Evolutionary conservation across 2,888 invertebrate species (phyloP), one percentile per base, ranked within the genome.

Genomic region (Drosophila imparisetae): DNA sequence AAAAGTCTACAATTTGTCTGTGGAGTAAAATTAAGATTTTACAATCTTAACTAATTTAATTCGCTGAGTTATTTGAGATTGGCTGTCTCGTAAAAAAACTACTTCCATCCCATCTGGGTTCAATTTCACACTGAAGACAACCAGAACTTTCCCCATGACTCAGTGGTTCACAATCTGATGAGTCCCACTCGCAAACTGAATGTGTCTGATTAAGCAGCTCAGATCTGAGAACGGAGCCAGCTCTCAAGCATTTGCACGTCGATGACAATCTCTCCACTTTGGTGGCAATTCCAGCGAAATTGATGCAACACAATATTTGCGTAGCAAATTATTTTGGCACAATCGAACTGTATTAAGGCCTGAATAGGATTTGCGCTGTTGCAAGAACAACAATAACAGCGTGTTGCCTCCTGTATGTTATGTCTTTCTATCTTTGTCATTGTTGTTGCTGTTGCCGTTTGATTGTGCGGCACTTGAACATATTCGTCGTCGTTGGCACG

Each of bases 221-320:
- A 42, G 38, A 18, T 40, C 34, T 15, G 21, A 34, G 48, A 53
- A 52, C 11, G 18, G n/a, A 13, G 48, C 13, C 40, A n/a, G 27
- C 29, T 55, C 48, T 55, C 24, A 40, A 27, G 42, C 50, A 30
- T 30, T 36, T 45, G 45, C 32, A 21, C 11, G 34, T 45, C 34
- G 69, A 63, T 68, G 77, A 66, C 63, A 73, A 69, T 60, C 57
- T 71, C 61, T 54, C 49, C 24, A 60, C 52, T 61, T 60, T 61
- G 42, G 42, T 66, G 66, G 58, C 61, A 68, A 65, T 75, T 78
- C 66, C 71, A 66, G 48, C 53, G 70, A 81, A 83, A 73, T 79
- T 63, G 66, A 58, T 66, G 69, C 67, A 69, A 60, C 68, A 77
- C 75, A 86, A 85, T 85, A 81, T 85, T 83, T 85, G 68, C 68